A percentile compares a stretch with the other conserved stretches of the same genome.
These are phyloP conservation scores for Periophthalmodon schlosseri DNA, from an alignment of 2,113 vertebrate genomes.

Conservation along the genomic window DNA sequence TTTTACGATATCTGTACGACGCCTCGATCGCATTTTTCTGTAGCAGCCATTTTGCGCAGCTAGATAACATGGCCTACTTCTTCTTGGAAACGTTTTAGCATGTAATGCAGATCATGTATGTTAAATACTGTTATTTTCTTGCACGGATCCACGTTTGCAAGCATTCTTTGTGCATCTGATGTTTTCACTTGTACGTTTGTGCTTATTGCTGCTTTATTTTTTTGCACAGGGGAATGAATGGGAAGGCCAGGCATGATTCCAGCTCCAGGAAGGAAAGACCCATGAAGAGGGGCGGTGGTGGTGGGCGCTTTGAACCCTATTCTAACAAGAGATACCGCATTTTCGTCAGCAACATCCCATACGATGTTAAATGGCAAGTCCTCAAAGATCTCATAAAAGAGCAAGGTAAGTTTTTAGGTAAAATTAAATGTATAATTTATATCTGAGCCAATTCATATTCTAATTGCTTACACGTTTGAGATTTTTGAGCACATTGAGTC, in stretches of 20 bases:
- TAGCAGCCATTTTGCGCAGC: constrained; percentile 9
- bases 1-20: background rate
- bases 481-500: constrained; percentile 7
- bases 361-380: constrained; percentile 97
- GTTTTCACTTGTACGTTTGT: background rate
- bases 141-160: background rate
- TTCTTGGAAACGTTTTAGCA: background rate
- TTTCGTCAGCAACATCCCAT: constrained; percentile 98
- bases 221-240: constrained; percentile 80
- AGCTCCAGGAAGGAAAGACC: constrained; percentile 90
- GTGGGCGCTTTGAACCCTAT: constrained; percentile 90
- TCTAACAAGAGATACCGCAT: constrained; percentile 89
- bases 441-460: constrained; percentile 48
- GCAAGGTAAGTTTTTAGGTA: constrained; percentile 85
- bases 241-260: constrained; percentile 79
- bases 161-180: background rate
- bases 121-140: background rate
- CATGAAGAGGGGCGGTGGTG: constrained; percentile 87
- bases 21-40: background rate
- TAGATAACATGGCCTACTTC: background rate
- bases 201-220: background rate
- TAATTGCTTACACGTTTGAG: constrained; percentile 29
- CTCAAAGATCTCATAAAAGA: constrained; percentile 98
- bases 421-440: constrained; percentile 2
- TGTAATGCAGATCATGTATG: background rate